phyloP scores from a whole-genome alignment of 2,888 invertebrate species.

The Temnothorax unifasciatus region DNA sequence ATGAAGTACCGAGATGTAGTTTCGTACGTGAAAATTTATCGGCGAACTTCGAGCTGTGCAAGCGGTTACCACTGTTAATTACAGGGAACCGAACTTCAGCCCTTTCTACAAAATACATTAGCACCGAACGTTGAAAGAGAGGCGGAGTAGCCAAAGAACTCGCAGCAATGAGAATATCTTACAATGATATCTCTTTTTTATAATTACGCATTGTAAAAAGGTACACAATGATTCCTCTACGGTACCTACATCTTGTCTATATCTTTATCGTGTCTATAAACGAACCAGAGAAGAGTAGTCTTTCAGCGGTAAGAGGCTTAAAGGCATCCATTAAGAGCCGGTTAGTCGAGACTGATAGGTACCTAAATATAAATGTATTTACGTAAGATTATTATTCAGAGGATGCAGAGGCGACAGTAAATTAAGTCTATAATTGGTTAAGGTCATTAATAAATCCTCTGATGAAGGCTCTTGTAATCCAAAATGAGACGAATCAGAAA shows the following conservation, averaged over 20 bases:
- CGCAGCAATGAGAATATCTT: background rate
- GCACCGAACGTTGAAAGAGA: constrained; percentile 8
- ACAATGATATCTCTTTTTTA: background rate
- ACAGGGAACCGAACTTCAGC: background rate
- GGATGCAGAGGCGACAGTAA: constrained; percentile 1
- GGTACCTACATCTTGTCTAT: background rate
- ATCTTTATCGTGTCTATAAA: constrained; percentile 9
- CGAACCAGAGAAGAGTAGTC: constrained; percentile 7
- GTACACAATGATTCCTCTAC: background rate
- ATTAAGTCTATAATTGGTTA: constrained; percentile 24
- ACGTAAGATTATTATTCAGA: constrained; percentile 30
- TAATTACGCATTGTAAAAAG: background rate
- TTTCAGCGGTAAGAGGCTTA: constrained; percentile 52
- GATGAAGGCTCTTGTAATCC: background rate
- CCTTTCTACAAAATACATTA: constrained; percentile 1
- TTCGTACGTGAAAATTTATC: constrained; percentile 29
- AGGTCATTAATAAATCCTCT: constrained; percentile 5
- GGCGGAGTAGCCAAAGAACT: background rate
- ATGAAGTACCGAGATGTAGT: background rate
- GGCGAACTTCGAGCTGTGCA: constrained; percentile 24
- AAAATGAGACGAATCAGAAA: background rate
- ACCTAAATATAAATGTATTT: constrained; percentile 48
- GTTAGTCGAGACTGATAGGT: constrained; percentile 46
- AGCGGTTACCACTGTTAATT: constrained; percentile 45
- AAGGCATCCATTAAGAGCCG: constrained; percentile 45